phyloP scores from a whole-genome alignment of 2,113 vertebrate species.

The Montifringilla adamsi region DNA sequence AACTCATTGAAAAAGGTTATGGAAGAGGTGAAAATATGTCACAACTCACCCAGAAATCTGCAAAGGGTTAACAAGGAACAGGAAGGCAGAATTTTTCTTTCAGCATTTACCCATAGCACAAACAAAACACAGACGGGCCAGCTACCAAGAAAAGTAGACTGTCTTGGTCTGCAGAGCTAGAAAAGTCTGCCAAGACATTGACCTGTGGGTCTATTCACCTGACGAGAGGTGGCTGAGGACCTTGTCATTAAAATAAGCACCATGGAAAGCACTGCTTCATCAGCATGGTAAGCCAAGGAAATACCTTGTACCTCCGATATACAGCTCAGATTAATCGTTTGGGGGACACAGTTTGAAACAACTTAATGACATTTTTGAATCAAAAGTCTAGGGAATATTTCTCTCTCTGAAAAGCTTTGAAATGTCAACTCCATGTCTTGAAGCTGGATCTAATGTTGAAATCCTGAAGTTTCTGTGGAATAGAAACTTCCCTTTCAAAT shows the following conservation, averaged over 20 bases:
- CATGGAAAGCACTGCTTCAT: not conserved
- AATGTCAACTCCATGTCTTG: not conserved
- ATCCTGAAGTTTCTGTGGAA: not conserved
- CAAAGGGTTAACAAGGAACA: not conserved
- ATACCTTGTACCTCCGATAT: not conserved
- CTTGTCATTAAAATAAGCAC: not conserved
- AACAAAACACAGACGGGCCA: not conserved
- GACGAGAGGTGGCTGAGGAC: accelerated
- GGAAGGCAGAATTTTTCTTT: not conserved
- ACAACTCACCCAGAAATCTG: not conserved
- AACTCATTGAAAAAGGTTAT: not conserved
- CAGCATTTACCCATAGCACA: not conserved
- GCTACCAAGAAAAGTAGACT: not conserved
- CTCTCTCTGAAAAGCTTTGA: not conserved
- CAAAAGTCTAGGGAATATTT: not conserved
- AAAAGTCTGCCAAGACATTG: not conserved
- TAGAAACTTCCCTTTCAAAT: not conserved
- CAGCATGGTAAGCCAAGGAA: not conserved
- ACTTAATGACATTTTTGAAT: not conserved
- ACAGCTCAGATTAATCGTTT: not conserved
- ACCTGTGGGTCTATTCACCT: not conserved
- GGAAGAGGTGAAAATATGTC: not conserved
- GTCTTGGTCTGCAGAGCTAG: not conserved
- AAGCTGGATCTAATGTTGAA: not conserved
- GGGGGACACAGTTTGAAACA: not conserved